phyloP scores from a whole-genome alignment of 2,113 vertebrate species.

The Calonectris borealis region DNA sequence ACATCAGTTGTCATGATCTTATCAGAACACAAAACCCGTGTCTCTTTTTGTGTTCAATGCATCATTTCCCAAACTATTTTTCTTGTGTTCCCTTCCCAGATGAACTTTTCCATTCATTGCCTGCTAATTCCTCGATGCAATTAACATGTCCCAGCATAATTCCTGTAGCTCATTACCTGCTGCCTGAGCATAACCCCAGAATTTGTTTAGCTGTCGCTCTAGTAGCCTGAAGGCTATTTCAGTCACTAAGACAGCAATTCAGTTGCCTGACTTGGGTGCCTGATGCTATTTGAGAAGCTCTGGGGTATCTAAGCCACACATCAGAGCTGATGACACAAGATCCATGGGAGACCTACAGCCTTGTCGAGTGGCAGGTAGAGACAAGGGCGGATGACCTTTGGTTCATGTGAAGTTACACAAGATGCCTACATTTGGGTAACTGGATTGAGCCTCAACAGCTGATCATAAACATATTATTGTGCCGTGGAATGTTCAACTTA shows the following conservation, averaged over 20 bases:
- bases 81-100: not conserved
- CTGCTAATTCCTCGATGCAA: not conserved
- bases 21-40: not conserved
- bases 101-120: not conserved
- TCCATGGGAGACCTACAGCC: not conserved
- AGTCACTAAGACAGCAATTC: not conserved
- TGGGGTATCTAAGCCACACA: not conserved
- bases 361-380: not conserved
- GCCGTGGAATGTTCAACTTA: not conserved
- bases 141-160: not conserved
- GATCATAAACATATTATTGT: not conserved
- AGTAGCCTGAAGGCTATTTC: not conserved
- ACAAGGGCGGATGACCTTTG: not conserved
- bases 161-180: not conserved
- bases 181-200: not conserved
- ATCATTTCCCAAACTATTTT: not conserved
- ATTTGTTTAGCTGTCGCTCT: not conserved
- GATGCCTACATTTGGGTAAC: not conserved
- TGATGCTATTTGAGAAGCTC: not conserved
- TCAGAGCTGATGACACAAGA: not conserved
- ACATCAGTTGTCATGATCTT: slow-evolving; percentile 13
- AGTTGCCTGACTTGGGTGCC: not conserved
- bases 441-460: not conserved
- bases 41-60: not conserved
- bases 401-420: not conserved